Conservation (phyloP, 2,113 vertebrate genomes). For the Plecturocebus donacophilus region DNA sequence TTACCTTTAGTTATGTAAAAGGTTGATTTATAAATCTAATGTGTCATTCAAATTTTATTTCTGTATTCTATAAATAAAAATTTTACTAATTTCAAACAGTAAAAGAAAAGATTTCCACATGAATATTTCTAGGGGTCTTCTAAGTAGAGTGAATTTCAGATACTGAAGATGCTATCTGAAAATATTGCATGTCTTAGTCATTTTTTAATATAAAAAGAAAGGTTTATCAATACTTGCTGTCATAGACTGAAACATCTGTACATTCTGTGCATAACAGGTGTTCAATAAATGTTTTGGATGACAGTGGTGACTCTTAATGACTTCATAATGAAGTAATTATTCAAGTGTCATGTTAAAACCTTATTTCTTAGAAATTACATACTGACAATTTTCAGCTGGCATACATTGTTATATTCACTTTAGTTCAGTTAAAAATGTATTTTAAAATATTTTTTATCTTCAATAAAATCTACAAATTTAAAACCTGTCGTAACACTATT, state of each 20-base stretch:
- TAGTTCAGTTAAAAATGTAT: not conserved
- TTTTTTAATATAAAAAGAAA: not conserved
- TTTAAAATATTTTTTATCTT: not conserved
- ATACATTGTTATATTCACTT: too few species aligned
- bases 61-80: not conserved
- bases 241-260: conserved; percentile 51
- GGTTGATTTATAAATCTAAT: not conserved
- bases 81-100: not conserved
- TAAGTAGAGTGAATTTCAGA: not conserved
- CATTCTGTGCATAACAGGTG: conserved; percentile 60
- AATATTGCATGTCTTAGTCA: not conserved
- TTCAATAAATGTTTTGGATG: conserved; percentile 50
- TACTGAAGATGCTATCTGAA: not conserved
- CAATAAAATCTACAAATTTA: not conserved
- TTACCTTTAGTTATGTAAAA: not conserved
- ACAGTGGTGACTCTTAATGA: conserved; percentile 61
- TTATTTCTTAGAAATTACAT: conserved; percentile 2
- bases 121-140: not conserved
- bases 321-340: conserved; percentile 70
- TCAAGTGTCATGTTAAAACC: conserved; percentile 49
- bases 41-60: not conserved
- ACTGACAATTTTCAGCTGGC: not conserved
- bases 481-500: not conserved
- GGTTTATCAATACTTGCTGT: not conserved
- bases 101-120: not conserved